Conservation (phyloP, 2,797 vertebrate genomes). For the Sebastes paucispinis region DNA sequence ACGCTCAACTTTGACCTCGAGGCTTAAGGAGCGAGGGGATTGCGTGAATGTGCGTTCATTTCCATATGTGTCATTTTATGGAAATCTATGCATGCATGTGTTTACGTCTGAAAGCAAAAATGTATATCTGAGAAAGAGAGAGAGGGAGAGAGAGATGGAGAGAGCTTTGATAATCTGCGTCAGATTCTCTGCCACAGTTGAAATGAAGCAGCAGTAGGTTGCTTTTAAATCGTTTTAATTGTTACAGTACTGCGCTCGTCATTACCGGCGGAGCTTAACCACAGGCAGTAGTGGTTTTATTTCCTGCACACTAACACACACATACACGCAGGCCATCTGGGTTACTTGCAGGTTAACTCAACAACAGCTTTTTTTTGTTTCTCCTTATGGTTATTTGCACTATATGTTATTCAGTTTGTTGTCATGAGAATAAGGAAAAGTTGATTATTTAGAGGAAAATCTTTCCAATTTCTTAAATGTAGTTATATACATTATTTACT, state of each 20-base stretch:
- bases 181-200: slow-evolving; percentile 11
- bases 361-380: not conserved
- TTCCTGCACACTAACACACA: slow-evolving; percentile 12
- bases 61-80: slow-evolving; percentile 19
- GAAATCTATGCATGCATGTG: slow-evolving; percentile 14
- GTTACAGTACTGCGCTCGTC: slow-evolving; percentile 44
- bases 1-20: slow-evolving; percentile 38
- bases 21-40: slow-evolving; percentile 31
- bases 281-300: slow-evolving; percentile 17
- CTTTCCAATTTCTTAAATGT: not conserved
- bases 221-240: slow-evolving; percentile 58
- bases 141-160: too few relatives aligned
- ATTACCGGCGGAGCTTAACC: slow-evolving; percentile 53
- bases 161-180: slow-evolving; percentile 9
- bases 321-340: slow-evolving; percentile 39
- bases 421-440: not conserved
- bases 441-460: not conserved
- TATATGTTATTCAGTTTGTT: not conserved
- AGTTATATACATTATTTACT: not conserved
- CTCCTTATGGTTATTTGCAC: not conserved
- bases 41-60: not conserved
- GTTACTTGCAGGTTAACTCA: slow-evolving; percentile 9
- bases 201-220: slow-evolving; percentile 37
- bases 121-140: too few relatives aligned
- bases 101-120: not conserved